Base-by-base conservation (phyloP, 1,140 invertebrate species). In the Hylaeus anthracinus region DNA sequence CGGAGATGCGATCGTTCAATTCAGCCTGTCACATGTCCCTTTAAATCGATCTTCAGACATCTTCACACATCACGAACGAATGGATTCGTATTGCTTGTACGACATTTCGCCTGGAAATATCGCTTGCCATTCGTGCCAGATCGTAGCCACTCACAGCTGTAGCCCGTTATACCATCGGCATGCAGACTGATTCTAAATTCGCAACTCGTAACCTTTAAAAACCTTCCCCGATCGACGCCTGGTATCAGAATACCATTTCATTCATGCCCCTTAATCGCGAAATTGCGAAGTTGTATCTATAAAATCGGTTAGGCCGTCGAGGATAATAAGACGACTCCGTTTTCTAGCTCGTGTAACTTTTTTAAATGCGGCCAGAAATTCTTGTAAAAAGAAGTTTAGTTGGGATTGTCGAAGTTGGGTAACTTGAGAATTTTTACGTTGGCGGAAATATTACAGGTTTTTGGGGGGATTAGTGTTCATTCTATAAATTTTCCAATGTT, bases 151-250 rank as follows among this genome's bases (percentile, higher is more conserved):
- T 81, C 78, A 61, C 82, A 86, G 75, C 84, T 86, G 85, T 86
- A 84, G 43, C 83, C 64, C 64, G 72, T 82, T 87, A 86, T 86
- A 84, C 58, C 56, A 78, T 65, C 67, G 66, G 66, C 85, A 87
- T 78, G 85, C 61, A 72, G 82, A 78, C 88, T 87, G 88, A 90
- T 90, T 87, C 84, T 79, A 88, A 89, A 90, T 88, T 90, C 86
- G 82, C 89, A 75, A 87, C 87, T 90, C 89, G 86, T 86, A 83
- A 82, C 85, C 72, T 83, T 80, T 85, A 86, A 89, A 89, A 80
- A 77, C 75, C 81, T 71, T 75, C 81, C 67, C 39, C 73, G 41
- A 76, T 79, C 85, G 65, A 72, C 80, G 58, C 64, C 26, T 76
- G 60, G 79, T 76, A 75, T 45, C 53, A 58, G 37, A 39, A 71